A percentile compares a stretch with the other conserved stretches of the same genome.
Conservation (phyloP, 2,797 vertebrate genomes). For the Coendou prehensilis region DNA sequence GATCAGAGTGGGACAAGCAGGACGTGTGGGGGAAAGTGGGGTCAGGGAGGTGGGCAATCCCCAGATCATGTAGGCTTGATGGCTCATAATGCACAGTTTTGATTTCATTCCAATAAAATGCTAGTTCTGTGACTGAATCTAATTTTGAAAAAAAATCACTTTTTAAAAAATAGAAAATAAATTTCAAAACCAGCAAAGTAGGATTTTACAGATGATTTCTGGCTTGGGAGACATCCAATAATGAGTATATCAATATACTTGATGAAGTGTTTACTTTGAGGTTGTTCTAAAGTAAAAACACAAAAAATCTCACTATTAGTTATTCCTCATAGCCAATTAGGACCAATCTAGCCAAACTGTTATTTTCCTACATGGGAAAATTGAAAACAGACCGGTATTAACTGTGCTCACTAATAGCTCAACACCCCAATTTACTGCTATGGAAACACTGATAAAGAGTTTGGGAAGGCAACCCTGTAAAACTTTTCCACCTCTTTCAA, state of each 20-base stretch:
- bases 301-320: neutral
- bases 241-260: neutral
- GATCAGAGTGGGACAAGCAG: neutral
- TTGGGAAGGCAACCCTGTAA: slow-evolving; percentile 44
- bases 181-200: neutral
- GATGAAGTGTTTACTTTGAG: neutral
- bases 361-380: slow-evolving; percentile 58
- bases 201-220: neutral
- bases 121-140: neutral
- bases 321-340: neutral
- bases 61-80: accelerated
- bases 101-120: neutral
- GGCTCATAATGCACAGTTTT: neutral
- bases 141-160: slow-evolving; percentile 42
- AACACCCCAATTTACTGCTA: neutral
- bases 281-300: neutral
- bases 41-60: accelerated
- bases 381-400: slow-evolving; percentile 29
- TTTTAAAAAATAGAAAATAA: neutral
- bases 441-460: slow-evolving; percentile 52
- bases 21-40: no score
- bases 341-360: neutral
- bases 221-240: neutral
- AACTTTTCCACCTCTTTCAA: slow-evolving; percentile 57
- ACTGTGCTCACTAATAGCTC: neutral